Evolutionary conservation across 23 tunicate genomes (phyloP).

Genomic region (Corella eumyota): DNA sequence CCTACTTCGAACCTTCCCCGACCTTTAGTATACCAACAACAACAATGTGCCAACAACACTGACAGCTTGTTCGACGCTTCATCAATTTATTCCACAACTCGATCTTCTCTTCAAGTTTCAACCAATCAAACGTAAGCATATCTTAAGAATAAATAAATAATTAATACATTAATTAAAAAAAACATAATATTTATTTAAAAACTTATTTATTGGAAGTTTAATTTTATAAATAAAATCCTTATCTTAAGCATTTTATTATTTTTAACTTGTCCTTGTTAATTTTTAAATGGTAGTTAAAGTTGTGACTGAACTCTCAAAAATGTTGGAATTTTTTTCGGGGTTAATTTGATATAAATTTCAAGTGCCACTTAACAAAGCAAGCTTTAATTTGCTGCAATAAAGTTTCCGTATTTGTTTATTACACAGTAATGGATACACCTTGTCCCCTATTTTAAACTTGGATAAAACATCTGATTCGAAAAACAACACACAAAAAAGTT

Average conservation of each 20-base stretch:
- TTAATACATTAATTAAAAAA: no score
- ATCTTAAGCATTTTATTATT: no score
- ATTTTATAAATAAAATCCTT: not conserved
- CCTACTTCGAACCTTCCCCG: slow-evolving; percentile 4
- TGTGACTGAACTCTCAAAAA: no score
- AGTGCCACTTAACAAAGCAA: no score
- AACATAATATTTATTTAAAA: no score
- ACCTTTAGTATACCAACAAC: not conserved
- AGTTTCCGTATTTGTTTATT: no score
- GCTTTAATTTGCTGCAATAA: no score
- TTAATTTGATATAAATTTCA: no score
- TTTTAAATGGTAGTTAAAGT: no score
- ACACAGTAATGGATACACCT: slow-evolving; percentile 34
- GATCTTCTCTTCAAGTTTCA: not conserved
- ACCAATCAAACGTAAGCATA: slow-evolving; percentile 4
- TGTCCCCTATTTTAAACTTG: slow-evolving; percentile 25
- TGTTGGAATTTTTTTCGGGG: no score
- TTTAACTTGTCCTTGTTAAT: no score
- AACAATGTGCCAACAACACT: slow-evolving; percentile 1
- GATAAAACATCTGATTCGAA: not conserved
- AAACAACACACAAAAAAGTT: slow-evolving; percentile 2
- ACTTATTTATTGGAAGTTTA: not conserved
- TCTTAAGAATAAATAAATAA: no score
- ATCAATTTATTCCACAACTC: slow-evolving; percentile 11
- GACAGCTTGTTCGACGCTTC: slow-evolving; percentile 12